Evolutionary conservation across 1,140 invertebrate genomes (phyloP).

Genomic region (Potamilus streckersoni): DNA sequence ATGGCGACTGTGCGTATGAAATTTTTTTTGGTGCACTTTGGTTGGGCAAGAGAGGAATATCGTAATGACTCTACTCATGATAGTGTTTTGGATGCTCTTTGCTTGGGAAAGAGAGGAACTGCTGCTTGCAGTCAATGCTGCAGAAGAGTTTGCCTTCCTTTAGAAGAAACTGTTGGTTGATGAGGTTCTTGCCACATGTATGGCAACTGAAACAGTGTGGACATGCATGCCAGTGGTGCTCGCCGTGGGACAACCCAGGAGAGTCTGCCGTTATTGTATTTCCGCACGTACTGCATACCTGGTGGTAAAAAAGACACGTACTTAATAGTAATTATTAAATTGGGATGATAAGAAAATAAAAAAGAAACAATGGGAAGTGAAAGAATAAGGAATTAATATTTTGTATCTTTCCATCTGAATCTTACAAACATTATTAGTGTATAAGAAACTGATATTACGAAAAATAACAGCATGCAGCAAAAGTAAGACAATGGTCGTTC

Average conservation of each 20-base stretch:
- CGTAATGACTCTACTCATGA: neutral
- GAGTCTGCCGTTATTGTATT: constrained; percentile 96
- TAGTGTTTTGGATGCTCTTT: constrained; percentile 6
- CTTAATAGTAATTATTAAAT: neutral
- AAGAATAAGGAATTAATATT: too few relatives aligned
- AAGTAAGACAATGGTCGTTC: too few relatives aligned
- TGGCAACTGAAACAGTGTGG: constrained; percentile 95
- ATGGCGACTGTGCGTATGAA: too few relatives aligned
- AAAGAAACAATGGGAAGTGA: too few relatives aligned
- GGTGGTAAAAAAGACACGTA: constrained; percentile 8
- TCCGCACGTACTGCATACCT: constrained; percentile 93
- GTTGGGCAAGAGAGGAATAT: constrained; percentile 4
- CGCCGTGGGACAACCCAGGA: constrained; percentile 96
- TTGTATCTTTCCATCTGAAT: too few relatives aligned
- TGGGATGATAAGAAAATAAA: too few relatives aligned
- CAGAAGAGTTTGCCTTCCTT: constrained; percentile 93
- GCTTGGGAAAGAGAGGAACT: constrained; percentile 6
- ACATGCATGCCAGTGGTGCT: constrained; percentile 97
- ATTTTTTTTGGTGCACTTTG: neutral
- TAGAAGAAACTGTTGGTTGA: constrained; percentile 93
- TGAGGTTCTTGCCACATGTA: constrained; percentile 85
- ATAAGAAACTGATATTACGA: too few relatives aligned
- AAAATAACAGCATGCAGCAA: too few relatives aligned
- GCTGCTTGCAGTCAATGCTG: constrained; percentile 53
- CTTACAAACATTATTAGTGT: too few relatives aligned